Percentiles rank a stretch among this genome's conserved stretches.
phyloP scores from a whole-genome alignment of 2,797 vertebrate species.

The Rhadinocentrus ornatus region DNA sequence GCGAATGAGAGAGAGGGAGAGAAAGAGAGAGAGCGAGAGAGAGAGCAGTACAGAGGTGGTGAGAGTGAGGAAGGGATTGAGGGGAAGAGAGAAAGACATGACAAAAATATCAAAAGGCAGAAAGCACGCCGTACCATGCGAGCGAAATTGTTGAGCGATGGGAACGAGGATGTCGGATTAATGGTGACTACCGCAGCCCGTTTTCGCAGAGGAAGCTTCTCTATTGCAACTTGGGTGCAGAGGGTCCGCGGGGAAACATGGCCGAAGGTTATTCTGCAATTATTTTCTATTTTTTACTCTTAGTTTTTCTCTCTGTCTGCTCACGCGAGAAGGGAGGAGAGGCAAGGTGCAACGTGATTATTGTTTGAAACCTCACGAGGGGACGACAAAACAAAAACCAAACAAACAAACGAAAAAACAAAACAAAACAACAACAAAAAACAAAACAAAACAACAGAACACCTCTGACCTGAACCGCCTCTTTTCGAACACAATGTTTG shows the following conservation, averaged over 20 bases:
- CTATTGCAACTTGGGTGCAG: slow-evolving; percentile 92
- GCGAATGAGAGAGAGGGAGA: slow-evolving; percentile 70
- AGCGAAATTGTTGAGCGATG: slow-evolving; percentile 91
- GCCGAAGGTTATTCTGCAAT: slow-evolving; percentile 97
- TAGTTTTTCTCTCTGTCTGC: slow-evolving; percentile 50
- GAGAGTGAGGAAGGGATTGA: slow-evolving; percentile 77
- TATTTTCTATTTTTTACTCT: slow-evolving; percentile 74
- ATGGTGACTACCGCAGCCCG: slow-evolving; percentile 90
- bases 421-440: background rate
- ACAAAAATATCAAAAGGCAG: slow-evolving; percentile 90
- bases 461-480: slow-evolving; percentile 73
- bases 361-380: slow-evolving; percentile 79
- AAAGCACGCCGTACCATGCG: slow-evolving; percentile 97
- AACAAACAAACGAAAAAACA: background rate
- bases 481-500: slow-evolving; percentile 83
- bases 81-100: slow-evolving; percentile 82
- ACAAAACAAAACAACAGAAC: slow-evolving; percentile 8
- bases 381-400: background rate
- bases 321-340: slow-evolving; percentile 13
- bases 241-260: slow-evolving; percentile 98
- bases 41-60: slow-evolving; percentile 73
- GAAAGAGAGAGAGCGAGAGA: slow-evolving; percentile 64
- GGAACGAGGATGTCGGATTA: slow-evolving; percentile 95
- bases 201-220: slow-evolving; percentile 93
- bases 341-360: slow-evolving; percentile 76